Evolutionary conservation across 1,140 invertebrate species (phyloP).

Genomic region (Aphelenchoides besseyi): DNA sequence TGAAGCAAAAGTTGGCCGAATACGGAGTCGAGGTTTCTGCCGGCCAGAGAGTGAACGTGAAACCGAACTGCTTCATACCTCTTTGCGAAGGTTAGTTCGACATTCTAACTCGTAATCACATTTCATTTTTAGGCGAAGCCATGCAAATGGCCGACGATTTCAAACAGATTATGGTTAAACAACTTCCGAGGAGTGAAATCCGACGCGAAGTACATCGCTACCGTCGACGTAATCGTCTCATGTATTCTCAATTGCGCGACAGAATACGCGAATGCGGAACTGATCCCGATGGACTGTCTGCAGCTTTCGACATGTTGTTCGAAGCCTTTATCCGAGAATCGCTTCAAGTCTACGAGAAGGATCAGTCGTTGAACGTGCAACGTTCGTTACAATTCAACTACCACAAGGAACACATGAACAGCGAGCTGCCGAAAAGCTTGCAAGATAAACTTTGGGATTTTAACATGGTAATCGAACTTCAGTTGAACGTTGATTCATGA

Average conservation of each 20-base stretch:
- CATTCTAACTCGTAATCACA: background rate
- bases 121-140: background rate
- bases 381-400: too few species aligned
- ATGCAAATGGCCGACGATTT: background rate
- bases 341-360: background rate
- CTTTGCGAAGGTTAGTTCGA: background rate
- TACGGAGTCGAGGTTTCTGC: background rate
- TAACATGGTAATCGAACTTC: background rate
- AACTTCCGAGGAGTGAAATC: background rate
- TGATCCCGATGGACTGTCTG: background rate
- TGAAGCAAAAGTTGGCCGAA: background rate
- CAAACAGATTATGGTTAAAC: background rate
- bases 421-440: background rate
- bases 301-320: background rate
- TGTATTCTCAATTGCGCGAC: background rate
- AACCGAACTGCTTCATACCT: background rate
- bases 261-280: background rate
- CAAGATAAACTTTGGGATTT: slow-evolving; percentile 1
- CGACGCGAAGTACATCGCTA: background rate
- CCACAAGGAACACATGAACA: background rate
- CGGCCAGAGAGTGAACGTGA: background rate
- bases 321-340: background rate
- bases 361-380: too few species aligned
- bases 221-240: background rate
- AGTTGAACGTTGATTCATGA: background rate